Conservation (phyloP, 2,113 vertebrate species). For the Piprites chloris region DNA sequence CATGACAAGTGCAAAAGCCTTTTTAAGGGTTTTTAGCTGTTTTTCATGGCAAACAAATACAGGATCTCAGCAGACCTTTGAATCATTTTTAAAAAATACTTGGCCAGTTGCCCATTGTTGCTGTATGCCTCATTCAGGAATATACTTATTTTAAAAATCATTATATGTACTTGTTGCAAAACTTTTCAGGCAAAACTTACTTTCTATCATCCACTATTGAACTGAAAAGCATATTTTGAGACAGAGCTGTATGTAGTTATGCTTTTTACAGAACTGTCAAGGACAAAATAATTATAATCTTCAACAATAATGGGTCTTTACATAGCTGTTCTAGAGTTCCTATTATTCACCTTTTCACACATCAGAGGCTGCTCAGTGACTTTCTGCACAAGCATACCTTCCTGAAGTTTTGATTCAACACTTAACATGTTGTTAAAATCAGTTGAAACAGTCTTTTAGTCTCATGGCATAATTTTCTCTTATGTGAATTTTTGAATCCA, state of each 20-base stretch:
- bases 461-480: background rate
- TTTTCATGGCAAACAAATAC: background rate
- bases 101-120: background rate
- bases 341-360: background rate
- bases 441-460: background rate
- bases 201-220: background rate
- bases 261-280: background rate
- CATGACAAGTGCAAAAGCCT: background rate
- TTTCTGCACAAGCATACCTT: background rate
- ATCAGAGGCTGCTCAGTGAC: background rate
- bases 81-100: background rate
- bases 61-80: background rate
- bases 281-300: background rate
- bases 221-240: background rate
- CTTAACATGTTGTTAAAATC: background rate
- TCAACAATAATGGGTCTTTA: background rate
- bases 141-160: background rate
- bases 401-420: background rate
- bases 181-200: background rate
- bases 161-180: background rate
- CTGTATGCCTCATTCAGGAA: background rate
- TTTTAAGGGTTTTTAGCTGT: background rate
- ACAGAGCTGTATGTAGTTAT: background rate
- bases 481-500: background rate
- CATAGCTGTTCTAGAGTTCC: background rate